Conservation (phyloP, 2,888 invertebrate genomes). For the Sesia bembeciformis region DNA sequence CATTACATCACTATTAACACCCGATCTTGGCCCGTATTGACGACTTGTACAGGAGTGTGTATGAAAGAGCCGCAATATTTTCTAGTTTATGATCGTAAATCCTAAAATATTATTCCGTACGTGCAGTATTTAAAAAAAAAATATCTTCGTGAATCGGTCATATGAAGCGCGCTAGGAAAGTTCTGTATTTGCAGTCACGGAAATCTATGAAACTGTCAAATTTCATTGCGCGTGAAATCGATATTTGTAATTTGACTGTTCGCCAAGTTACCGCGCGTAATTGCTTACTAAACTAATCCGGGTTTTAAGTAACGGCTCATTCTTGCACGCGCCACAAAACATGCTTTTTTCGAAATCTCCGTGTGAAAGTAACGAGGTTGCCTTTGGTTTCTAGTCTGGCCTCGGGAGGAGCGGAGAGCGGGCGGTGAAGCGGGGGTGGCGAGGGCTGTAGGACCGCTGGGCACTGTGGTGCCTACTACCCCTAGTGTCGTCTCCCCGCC, state of each 20-base stretch:
- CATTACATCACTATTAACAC: slow-evolving; percentile 22
- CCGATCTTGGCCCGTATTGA: background rate
- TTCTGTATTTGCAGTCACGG: too few relatives aligned
- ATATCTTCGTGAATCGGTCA: too few relatives aligned
- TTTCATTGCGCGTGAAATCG: too few relatives aligned
- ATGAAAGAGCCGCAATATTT: too few relatives aligned
- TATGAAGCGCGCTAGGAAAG: too few relatives aligned
- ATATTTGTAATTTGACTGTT: too few relatives aligned
- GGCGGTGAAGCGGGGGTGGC: slow-evolving; percentile 66
- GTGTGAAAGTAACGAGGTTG: slow-evolving; percentile 71
- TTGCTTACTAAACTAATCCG: background rate
- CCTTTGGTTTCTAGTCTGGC: slow-evolving; percentile 88
- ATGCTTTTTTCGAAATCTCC: slow-evolving; percentile 34
- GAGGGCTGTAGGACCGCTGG: slow-evolving; percentile 85
- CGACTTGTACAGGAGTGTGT: background rate
- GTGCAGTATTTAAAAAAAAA: too few relatives aligned
- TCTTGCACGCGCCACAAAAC: slow-evolving; percentile 3
- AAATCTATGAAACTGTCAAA: too few relatives aligned
- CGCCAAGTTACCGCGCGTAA: background rate
- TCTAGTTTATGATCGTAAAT: too few relatives aligned
- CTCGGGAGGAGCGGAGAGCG: slow-evolving; percentile 17
- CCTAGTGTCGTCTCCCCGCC: slow-evolving; percentile 32
- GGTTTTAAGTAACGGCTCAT: slow-evolving; percentile 2
- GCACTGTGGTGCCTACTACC: slow-evolving; percentile 73
- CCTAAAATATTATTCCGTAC: too few relatives aligned